Percentiles rank a stretch among this genome's conserved stretches.
These are phyloP conservation scores for Penaeus chinensis DNA, from an alignment of 1,140 invertebrate genomes.

Conservation along the genomic window DNA sequence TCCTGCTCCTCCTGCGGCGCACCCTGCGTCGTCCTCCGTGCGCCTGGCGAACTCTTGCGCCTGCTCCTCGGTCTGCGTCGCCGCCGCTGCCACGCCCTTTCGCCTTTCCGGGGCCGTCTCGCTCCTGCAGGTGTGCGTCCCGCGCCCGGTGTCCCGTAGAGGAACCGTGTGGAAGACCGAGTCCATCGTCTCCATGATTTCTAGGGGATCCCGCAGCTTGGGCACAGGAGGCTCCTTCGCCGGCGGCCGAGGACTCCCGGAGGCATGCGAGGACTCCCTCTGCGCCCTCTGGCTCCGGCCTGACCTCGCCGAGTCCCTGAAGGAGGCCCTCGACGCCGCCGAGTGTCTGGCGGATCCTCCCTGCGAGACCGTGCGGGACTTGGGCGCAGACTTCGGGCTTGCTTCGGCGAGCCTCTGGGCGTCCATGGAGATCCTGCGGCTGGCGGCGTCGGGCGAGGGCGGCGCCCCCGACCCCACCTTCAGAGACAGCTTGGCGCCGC, in stretches of 20 bases:
- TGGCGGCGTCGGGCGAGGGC: conserved; percentile 16
- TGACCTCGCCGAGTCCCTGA: conserved; percentile 11
- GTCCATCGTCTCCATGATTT: conserved; percentile 58
- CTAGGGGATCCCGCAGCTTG: conserved; percentile 40
- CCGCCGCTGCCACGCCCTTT: conserved; percentile 33
- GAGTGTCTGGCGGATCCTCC: conserved; percentile 17
- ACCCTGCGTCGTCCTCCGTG: neutral
- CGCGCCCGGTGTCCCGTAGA: conserved; percentile 45
- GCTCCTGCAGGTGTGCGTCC: conserved; percentile 32
- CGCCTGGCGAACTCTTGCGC: neutral
- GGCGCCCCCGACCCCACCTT: conserved; percentile 9
- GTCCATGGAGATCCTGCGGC: conserved; percentile 54
- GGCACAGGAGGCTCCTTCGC: neutral
- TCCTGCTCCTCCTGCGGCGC: neutral
- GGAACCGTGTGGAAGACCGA: conserved; percentile 57
- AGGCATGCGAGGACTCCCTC: neutral
- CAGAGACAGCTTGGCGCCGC: conserved; percentile 21
- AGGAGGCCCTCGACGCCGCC: neutral
- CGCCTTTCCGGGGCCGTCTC: conserved; percentile 1
- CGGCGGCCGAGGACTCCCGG: neutral
- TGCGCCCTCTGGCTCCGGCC: neutral
- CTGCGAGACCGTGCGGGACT: neutral
- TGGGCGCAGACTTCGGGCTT: conserved; percentile 25
- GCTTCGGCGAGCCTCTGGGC: conserved; percentile 35
- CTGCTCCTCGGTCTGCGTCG: conserved; percentile 48